Percentiles rank a stretch among this genome's conserved stretches.
Conservation (phyloP, 2,113 vertebrate genomes). For the Telmatochromis brichardi region DNA sequence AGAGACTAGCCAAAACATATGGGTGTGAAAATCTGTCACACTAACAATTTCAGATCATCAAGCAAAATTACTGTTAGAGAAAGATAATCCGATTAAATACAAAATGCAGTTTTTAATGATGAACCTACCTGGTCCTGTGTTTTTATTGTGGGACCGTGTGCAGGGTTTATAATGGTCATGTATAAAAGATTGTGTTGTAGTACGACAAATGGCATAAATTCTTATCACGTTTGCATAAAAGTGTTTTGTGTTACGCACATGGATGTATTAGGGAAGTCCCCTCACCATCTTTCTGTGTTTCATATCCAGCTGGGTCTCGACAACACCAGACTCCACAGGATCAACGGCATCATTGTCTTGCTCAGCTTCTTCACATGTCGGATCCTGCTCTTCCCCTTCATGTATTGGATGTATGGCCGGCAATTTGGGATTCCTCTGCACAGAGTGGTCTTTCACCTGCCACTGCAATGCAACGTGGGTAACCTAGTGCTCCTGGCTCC, state of each 20-base stretch:
- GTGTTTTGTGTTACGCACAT: background rate
- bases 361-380: constrained; percentile 82
- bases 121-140: background rate
- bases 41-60: background rate
- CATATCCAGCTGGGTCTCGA: constrained; percentile 77
- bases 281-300: background rate
- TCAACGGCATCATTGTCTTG: constrained; percentile 78
- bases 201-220: background rate
- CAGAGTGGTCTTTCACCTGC: constrained; percentile 76
- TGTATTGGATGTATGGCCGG: constrained; percentile 80
- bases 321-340: constrained; percentile 72
- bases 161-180: background rate
- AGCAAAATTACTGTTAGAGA: background rate
- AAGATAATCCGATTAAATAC: background rate
- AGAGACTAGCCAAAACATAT: background rate
- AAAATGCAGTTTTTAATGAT: background rate
- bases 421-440: constrained; percentile 72
- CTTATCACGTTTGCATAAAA: background rate
- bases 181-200: background rate
- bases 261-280: background rate
- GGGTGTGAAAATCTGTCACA: background rate
- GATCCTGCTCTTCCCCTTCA: constrained; percentile 86
- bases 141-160: background rate
- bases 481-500: constrained; percentile 81
- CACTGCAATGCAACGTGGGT: constrained; percentile 80